These are phyloP conservation scores for Drosophila testacea DNA, from an alignment of 2,888 invertebrate genomes.

Conservation along the genomic window DNA sequence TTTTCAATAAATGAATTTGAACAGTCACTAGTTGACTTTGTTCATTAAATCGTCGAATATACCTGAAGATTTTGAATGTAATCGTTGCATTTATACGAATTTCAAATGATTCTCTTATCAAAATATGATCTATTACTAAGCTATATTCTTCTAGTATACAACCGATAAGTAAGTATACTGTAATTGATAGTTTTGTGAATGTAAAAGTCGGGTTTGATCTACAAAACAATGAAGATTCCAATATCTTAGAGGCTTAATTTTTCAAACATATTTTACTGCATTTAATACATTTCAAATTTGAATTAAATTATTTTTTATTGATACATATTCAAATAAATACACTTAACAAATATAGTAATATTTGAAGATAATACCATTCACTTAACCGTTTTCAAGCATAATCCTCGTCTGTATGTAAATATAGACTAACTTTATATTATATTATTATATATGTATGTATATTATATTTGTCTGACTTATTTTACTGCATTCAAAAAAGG, in stretches of 20 bases:
- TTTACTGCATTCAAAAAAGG: neutral
- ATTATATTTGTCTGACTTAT: slow-evolving; percentile 1
- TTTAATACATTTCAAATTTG: too few relatives aligned
- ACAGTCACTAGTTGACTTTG: neutral
- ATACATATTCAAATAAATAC: too few relatives aligned
- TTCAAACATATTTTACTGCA: too few relatives aligned
- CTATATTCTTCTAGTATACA: neutral
- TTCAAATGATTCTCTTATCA: slow-evolving; percentile 6
- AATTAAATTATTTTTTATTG: too few relatives aligned
- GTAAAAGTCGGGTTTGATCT: too few relatives aligned
- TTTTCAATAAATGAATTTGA: slow-evolving; percentile 4
- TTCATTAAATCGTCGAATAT: neutral
- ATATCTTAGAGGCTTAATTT: too few relatives aligned
- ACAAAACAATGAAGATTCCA: too few relatives aligned
- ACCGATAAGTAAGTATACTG: neutral
- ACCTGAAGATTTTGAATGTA: neutral
- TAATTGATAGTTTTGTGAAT: neutral
- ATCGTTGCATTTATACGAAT: slow-evolving; percentile 1
- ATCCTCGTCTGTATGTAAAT: neutral
- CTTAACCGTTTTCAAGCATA: too few relatives aligned
- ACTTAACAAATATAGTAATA: too few relatives aligned
- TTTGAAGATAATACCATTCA: too few relatives aligned
- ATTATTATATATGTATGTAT: too few relatives aligned
- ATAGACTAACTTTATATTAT: too few relatives aligned
- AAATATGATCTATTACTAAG: neutral